phyloP scores from a whole-genome alignment of 2,888 invertebrate species.

The Heterodera filipjevi region DNA sequence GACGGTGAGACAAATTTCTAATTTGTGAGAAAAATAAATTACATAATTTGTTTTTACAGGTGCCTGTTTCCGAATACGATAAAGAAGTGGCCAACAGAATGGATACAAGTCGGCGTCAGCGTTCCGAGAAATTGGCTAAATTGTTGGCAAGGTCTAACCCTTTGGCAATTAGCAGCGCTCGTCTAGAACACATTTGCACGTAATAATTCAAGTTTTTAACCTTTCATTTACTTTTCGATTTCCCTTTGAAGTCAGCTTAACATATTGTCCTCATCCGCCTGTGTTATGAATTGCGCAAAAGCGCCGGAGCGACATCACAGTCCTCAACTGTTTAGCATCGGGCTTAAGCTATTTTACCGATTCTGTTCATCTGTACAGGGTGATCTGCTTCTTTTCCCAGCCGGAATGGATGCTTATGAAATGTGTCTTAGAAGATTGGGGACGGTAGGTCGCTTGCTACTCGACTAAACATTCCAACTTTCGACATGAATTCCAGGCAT shows the following conservation, averaged over 20 bases:
- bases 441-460: conserved; percentile 22
- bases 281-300: too few relatives aligned
- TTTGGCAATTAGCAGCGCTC: conserved; percentile 39
- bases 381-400: conserved; percentile 39
- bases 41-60: conserved; percentile 30
- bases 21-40: background rate
- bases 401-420: conserved; percentile 31
- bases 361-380: conserved; percentile 35
- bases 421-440: conserved; percentile 37
- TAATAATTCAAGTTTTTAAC: background rate
- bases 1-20: background rate
- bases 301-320: background rate
- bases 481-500: conserved; percentile 45
- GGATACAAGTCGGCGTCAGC: conserved; percentile 54
- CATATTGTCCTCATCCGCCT: background rate
- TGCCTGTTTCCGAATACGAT: conserved; percentile 48
- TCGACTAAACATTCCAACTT: too few relatives aligned
- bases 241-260: conserved; percentile 10
- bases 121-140: conserved; percentile 41
- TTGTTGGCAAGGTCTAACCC: conserved; percentile 35
- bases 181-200: conserved; percentile 42
- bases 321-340: conserved; percentile 33
- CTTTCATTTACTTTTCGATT: conserved; percentile 2
- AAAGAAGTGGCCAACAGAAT: conserved; percentile 50
- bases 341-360: conserved; percentile 38